Conservation (phyloP, 2,888 invertebrate genomes). For the Drosophila koepferae region DNA sequence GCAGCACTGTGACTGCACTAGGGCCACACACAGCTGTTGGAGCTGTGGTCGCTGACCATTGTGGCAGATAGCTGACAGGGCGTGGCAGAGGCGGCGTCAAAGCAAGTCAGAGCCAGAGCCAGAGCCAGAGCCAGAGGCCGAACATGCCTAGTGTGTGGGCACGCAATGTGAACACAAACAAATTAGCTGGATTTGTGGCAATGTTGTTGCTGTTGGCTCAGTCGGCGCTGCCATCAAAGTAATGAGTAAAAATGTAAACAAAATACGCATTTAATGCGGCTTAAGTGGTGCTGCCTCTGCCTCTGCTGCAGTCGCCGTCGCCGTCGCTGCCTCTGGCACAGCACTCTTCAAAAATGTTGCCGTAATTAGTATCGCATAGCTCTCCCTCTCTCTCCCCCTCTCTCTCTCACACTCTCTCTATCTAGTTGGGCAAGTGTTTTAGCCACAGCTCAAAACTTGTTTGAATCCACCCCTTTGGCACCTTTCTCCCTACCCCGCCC, state of each 20-base stretch:
- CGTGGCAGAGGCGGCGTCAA: background rate
- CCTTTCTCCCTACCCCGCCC: background rate
- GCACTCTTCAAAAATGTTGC: conserved; percentile 38
- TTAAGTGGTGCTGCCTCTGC: conserved; percentile 56
- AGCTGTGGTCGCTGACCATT: conserved; percentile 10
- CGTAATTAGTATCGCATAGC: conserved; percentile 54
- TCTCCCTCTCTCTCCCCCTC: too few species aligned
- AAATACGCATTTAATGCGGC: conserved; percentile 69
- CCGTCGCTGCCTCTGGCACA: conserved; percentile 25
- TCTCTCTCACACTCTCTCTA: too few species aligned
- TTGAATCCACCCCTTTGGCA: background rate
- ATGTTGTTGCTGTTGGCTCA: conserved; percentile 12
- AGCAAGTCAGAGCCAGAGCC: too few species aligned
- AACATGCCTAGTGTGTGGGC: background rate
- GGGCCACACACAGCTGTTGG: too few species aligned
- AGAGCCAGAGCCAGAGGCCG: background rate
- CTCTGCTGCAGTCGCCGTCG: conserved; percentile 17
- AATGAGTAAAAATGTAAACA: conserved; percentile 66
- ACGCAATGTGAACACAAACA: conserved; percentile 43
- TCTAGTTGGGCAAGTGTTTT: conserved; percentile 10
- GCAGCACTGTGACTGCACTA: conserved; percentile 11
- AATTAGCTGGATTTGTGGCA: conserved; percentile 62
- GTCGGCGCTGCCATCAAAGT: conserved; percentile 23
- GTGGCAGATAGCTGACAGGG: background rate
- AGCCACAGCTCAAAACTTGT: conserved; percentile 28